Evolutionary conservation across 2,888 invertebrate species (phyloP), one percentile per base, ranked within the genome.

Genomic region (Polymixis flavicincta): DNA sequence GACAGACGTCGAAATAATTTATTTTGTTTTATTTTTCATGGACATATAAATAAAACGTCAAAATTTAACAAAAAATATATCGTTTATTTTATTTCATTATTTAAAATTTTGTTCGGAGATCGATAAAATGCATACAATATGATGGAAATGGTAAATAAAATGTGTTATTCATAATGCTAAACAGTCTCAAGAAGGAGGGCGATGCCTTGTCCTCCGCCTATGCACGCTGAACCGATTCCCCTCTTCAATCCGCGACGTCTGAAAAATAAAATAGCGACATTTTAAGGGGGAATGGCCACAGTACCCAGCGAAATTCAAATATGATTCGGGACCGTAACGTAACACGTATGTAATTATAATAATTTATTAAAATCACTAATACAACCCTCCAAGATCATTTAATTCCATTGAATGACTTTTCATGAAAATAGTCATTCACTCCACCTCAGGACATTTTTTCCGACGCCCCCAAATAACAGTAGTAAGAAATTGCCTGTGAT

Each of bases 131-230:
- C 64, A 80, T 66, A 61, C 22, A 78, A 5, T 64, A 22, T 14
- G 25, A 22, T 25, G 42, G 28, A 45, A 61, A 55, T 59, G n/a
- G 22, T 45, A 25, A 54, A n/a, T 55, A 7, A n/a, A 17, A 45
- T 54, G 28, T 45, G 22, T 60, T 59, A 42, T 60, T 74, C 42
- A 13, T 69, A 64, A 22, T 55, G 25, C 61, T 95, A 98, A 82
- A 98, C 95, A 84, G 97, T 96, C 95, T 99, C 99, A 61, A 99
- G 91, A 82, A 99, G 96, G 0, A 99, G 91, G 11, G 99, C 99
- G 89, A 99, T 99, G 73, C 99, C 99, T 96, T 99, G 99, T 42
- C 99, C 99, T 55, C 99, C 99, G 52, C 99, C 99, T 93, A 99
- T 99, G 92, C 99, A 99, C 0, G 99, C 99, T 7, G 99, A 98